Conservation (phyloP, 2,888 invertebrate genomes). For the Alloscopus bannaensis region DNA sequence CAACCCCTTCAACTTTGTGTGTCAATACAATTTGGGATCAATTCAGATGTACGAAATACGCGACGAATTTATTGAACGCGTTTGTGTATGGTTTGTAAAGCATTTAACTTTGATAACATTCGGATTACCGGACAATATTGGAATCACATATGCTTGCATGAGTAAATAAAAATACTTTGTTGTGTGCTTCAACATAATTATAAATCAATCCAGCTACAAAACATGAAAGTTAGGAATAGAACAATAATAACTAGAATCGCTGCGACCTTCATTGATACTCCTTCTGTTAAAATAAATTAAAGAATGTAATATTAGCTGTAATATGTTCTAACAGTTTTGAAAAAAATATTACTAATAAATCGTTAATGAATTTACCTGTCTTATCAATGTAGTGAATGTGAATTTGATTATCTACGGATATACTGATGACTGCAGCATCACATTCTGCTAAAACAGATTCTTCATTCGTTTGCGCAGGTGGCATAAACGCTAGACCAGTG, state of each 20-base stretch:
- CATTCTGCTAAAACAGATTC: conserved; percentile 76
- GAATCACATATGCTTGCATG: no score
- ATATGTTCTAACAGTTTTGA: not conserved
- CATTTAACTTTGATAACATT: no score
- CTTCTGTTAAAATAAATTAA: conserved; percentile 79
- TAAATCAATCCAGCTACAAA: conserved; percentile 90
- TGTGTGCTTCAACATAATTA: no score
- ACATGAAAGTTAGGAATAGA: conserved; percentile 85
- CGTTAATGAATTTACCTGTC: conserved; percentile 79
- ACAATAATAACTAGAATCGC: conserved; percentile 85
- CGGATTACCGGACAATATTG: no score
- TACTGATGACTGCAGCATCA: conserved; percentile 92
- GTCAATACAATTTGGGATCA: no score
- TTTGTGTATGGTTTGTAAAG: no score
- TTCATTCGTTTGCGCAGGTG: conserved; percentile 77
- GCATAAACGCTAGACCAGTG: conserved; percentile 95
- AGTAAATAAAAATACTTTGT: no score
- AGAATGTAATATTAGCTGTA: conserved; percentile 2
- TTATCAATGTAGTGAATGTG: conserved; percentile 90
- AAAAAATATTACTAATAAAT: no score
- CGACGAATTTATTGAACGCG: no score
- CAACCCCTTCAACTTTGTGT: no score
- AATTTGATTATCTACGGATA: conserved; percentile 96
- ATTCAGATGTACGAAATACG: no score
- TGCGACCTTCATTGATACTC: conserved; percentile 88